These are phyloP conservation scores for Serripes groenlandicus DNA, from an alignment of 2,888 invertebrate genomes.

Conservation along the genomic window DNA sequence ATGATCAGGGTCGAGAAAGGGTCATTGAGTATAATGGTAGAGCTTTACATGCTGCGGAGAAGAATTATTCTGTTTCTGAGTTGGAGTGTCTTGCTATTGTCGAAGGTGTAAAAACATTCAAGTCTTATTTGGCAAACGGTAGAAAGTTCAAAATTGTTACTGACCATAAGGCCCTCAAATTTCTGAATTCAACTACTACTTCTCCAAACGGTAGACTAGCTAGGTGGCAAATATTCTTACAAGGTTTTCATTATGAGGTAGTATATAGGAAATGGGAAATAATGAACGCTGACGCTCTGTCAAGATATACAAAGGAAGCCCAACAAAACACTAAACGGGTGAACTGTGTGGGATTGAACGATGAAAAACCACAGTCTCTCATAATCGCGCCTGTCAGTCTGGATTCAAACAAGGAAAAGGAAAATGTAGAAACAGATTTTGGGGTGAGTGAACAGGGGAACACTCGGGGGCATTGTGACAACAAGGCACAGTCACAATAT, in stretches of 20 bases:
- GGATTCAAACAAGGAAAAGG: too few relatives aligned
- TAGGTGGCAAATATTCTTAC: not conserved
- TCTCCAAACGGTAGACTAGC: not conserved
- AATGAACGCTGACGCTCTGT: not conserved
- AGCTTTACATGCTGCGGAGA: slow-evolving; percentile 86
- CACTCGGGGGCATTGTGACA: too few relatives aligned
- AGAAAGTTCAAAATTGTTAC: slow-evolving; percentile 35
- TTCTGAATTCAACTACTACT: not conserved
- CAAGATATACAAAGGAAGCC: not conserved
- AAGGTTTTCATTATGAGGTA: not conserved
- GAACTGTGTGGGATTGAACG: too few relatives aligned
- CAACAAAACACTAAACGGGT: too few relatives aligned
- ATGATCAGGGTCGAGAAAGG: slow-evolving; percentile 47
- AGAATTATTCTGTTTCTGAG: slow-evolving; percentile 40
- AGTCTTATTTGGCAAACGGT: slow-evolving; percentile 7
- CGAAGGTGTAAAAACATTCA: slow-evolving; percentile 47
- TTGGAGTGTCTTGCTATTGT: slow-evolving; percentile 68
- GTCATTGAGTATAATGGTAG: slow-evolving; percentile 61
- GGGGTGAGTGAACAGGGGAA: too few relatives aligned
- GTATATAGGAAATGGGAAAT: not conserved
- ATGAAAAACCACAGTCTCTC: too few relatives aligned
- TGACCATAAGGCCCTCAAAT: slow-evolving; percentile 1
- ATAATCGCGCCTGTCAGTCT: too few relatives aligned
- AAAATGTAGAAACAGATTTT: too few relatives aligned
- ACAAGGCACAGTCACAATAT: too few relatives aligned